Evolutionary conservation across 2,113 vertebrate genomes (phyloP).

Genomic region (Macquaria australasica): DNA sequence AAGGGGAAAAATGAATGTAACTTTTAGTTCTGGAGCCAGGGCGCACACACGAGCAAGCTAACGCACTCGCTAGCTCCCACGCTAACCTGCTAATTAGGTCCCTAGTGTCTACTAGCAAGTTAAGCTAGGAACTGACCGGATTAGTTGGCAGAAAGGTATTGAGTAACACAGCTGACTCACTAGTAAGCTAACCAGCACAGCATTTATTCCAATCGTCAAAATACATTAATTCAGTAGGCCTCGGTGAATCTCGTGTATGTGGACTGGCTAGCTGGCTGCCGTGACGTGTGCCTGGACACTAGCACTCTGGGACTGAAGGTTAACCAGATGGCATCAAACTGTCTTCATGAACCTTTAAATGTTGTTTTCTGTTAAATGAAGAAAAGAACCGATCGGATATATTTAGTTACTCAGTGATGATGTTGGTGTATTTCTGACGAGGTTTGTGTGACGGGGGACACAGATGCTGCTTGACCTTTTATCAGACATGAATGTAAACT

Average conservation of each 20-base stretch:
- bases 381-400: background rate
- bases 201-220: no score
- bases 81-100: background rate
- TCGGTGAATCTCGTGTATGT: no score
- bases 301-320: background rate
- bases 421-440: background rate
- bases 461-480: conserved; percentile 49
- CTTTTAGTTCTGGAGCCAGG: background rate
- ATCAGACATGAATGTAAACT: conserved; percentile 72
- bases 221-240: no score
- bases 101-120: background rate
- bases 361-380: background rate
- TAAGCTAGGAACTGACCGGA: no score
- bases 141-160: no score
- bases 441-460: background rate
- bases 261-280: background rate
- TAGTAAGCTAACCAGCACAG: no score
- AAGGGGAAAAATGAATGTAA: background rate
- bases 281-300: background rate
- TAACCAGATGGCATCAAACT: background rate
- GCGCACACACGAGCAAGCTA: background rate
- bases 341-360: background rate
- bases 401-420: background rate
- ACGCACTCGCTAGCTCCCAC: background rate
- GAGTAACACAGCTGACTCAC: no score